These are phyloP conservation scores for Pelobates cultripes DNA, from an alignment of 2,797 vertebrate species.

Conservation along the genomic window DNA sequence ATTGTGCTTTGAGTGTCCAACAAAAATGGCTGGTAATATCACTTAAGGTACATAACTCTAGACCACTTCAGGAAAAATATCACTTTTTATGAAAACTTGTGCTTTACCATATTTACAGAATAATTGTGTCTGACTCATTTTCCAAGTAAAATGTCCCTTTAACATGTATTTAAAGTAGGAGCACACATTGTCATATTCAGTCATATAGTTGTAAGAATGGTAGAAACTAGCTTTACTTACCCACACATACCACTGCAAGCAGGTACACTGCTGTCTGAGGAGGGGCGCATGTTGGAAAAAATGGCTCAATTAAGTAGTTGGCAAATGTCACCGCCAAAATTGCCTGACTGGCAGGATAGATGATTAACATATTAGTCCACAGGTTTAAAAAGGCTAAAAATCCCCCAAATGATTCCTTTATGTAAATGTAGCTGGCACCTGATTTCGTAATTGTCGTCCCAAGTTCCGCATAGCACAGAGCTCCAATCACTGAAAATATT, in stretches of 20 bases:
- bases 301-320: conserved; percentile 71
- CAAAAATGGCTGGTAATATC: too few species aligned
- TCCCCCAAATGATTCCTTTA: conserved; percentile 42
- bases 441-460: conserved; percentile 44
- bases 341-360: conserved; percentile 45
- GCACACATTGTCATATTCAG: neutral
- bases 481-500: conserved; percentile 43
- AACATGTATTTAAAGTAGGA: too few species aligned
- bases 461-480: conserved; percentile 43
- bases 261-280: conserved; percentile 75
- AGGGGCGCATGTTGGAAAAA: conserved; percentile 73
- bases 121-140: too few species aligned
- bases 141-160: too few species aligned
- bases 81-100: too few species aligned
- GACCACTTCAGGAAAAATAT: too few species aligned
- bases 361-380: conserved; percentile 41
- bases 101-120: too few species aligned
- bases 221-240: conserved; percentile 63
- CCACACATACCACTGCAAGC: conserved; percentile 77
- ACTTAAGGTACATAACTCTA: too few species aligned
- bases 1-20: too few species aligned
- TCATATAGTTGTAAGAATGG: neutral
- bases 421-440: conserved; percentile 42
- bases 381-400: conserved; percentile 43
- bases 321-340: conserved; percentile 45